Base-by-base conservation (phyloP, 2,888 invertebrate genomes). In the Andrena praecox region DNA sequence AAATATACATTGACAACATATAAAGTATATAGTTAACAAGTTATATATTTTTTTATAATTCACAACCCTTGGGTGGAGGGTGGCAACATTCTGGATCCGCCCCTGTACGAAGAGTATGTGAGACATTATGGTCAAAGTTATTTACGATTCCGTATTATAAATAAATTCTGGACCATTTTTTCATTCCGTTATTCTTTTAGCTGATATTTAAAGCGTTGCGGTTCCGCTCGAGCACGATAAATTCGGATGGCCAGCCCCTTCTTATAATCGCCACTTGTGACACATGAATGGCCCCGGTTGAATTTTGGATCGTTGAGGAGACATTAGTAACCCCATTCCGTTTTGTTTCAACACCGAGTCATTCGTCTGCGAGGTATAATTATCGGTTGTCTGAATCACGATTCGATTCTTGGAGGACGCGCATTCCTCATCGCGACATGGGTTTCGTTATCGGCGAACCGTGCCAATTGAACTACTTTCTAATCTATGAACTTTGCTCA, bases 391-490 rank as follows among this genome's bases (percentile, higher is more conserved):
- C 42, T 66, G 67, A 72, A 62, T 78, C 84, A 82, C 35, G 50
- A 35, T 72, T 60, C 76, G 75, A 78, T 82, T 78, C 62, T 72
- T 56, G 75, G 78, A 71, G 83, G 83, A 68, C 83, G 63, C 31
- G 59, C 33, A 10, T 74, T 84, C 67, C 74, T 77, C 81, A 48
- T 75, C 71, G 77, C 54, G 35, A 8, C 52, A 77, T n/a, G 27
- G 59, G 33, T 84, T 76, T 78, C 82, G 82, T 73, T 82, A 82
- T 78, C 78, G 66, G 60, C 7, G 50, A 62, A 54, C 71, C 69
- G 79, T 84, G 80, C 82, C 83, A 84, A 86, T 86, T 86, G 80
- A 70, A 80, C 79, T 74, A 42, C 72, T 86, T 88, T 83, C 63
- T 68, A 77, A 56, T 48, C 35, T 62, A 71, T 48, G 63, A 62